Evolutionary conservation across 2,888 invertebrate species (phyloP).

Genomic region (Nemurella pictetii): DNA sequence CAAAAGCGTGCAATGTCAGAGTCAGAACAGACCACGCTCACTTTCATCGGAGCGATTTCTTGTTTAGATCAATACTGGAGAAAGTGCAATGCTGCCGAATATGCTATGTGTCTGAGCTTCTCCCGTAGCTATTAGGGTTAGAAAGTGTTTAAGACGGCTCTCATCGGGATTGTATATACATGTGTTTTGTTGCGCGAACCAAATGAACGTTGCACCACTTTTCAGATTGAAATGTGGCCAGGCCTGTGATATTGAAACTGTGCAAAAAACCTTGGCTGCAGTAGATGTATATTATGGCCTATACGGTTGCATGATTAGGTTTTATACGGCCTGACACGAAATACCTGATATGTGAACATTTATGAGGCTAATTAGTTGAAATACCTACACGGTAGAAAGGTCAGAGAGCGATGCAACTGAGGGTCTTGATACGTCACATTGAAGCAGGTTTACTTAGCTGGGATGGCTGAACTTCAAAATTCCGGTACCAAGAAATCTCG

Average conservation of each 20-base stretch:
- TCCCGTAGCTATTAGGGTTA: not conserved
- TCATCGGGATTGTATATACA: not conserved
- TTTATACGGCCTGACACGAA: too few species aligned
- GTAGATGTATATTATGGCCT: not conserved
- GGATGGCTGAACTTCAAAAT: too few species aligned
- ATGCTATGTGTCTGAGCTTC: not conserved
- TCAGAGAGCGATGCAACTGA: too few species aligned
- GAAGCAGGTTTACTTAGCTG: too few species aligned
- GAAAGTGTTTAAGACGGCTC: not conserved
- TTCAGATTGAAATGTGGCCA: not conserved
- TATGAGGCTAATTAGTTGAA: too few species aligned
- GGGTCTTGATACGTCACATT: too few species aligned
- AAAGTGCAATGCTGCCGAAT: not conserved
- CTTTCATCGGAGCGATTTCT: not conserved
- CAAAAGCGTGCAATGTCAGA: not conserved
- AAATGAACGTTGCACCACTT: not conserved
- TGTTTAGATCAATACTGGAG: not conserved
- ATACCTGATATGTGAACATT: too few species aligned
- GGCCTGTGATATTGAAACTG: not conserved
- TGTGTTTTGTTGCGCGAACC: not conserved
- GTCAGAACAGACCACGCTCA: not conserved
- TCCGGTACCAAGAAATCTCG: too few species aligned
- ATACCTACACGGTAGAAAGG: too few species aligned
- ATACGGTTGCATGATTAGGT: not conserved
- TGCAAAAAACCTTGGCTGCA: not conserved